A percentile compares a stretch with the other conserved stretches of the same genome.
These are phyloP conservation scores for Coendou prehensilis DNA, from an alignment of 2,797 vertebrate genomes.

Conservation along the genomic window DNA sequence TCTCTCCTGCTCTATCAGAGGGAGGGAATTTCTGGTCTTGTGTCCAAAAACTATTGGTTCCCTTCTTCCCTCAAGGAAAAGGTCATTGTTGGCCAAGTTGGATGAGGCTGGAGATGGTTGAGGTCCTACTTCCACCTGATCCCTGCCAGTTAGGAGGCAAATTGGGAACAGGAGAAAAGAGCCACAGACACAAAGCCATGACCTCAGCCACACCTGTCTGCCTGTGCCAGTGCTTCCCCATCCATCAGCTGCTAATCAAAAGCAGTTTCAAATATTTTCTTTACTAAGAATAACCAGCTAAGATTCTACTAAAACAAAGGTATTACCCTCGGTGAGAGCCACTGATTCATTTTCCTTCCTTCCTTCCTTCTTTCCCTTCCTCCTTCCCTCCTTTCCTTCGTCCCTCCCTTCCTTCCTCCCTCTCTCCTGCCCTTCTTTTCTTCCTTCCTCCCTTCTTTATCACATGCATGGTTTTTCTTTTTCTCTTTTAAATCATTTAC, in stretches of 20 bases:
- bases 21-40: not conserved
- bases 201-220: fast-evolving
- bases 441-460: too few species aligned
- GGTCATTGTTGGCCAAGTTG: too few species aligned
- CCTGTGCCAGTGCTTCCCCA: not conserved
- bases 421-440: fast-evolving
- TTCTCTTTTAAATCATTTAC: not conserved
- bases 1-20: not conserved
- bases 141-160: too few species aligned
- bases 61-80: not conserved
- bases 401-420: fast-evolving
- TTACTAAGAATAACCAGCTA: not conserved
- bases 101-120: not conserved
- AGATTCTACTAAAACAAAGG: not conserved
- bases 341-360: not conserved
- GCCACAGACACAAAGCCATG: too few species aligned
- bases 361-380: too few species aligned
- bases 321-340: not conserved
- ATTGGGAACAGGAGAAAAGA: fast-evolving
- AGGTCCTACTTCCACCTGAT: not conserved
- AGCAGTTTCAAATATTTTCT: not conserved
- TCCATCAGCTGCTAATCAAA: not conserved
- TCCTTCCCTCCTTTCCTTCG: too few species aligned
- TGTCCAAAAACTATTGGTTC: not conserved
- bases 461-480: not conserved